phyloP scores from a whole-genome alignment of 2,113 vertebrate genomes.

The Leptodactylus fuscus region DNA sequence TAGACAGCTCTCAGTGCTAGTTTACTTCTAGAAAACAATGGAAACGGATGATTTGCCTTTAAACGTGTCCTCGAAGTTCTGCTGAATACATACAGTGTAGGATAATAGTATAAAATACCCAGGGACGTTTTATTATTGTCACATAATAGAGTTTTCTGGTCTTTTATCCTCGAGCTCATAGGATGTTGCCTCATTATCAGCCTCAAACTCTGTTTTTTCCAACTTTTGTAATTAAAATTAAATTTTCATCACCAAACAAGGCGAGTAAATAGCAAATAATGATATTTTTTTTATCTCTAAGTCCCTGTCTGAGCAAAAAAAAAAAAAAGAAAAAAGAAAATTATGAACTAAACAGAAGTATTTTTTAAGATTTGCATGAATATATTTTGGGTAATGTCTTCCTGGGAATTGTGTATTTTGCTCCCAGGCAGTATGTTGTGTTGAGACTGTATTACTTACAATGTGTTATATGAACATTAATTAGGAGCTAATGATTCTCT shows the following conservation, averaged over 20 bases:
- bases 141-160: conserved; percentile 5
- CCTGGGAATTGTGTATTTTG: conserved; percentile 32
- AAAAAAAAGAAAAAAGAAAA: not conserved
- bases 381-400: conserved; percentile 28
- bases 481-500: conserved; percentile 49
- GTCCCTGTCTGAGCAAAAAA: not conserved
- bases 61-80: not conserved
- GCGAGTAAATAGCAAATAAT: conserved; percentile 35
- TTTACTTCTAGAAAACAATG: not conserved
- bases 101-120: not conserved
- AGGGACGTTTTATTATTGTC: conserved; percentile 22
- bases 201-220: conserved; percentile 2
- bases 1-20: not conserved
- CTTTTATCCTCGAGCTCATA: not conserved
- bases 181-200: conserved; percentile 14
- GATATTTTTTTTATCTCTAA: not conserved
- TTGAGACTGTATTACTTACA: conserved; percentile 51
- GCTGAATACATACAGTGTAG: not conserved
- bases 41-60: not conserved
- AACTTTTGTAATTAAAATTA: conserved; percentile 40
- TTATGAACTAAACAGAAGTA: not conserved
- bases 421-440: conserved; percentile 36
- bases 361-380: conserved; percentile 14
- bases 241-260: conserved; percentile 13
- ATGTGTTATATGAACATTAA: conserved; percentile 47